Evolutionary conservation across 1,140 invertebrate genomes (phyloP), one percentile per base, ranked within the genome.

Genomic region (Andricus grossulariae): DNA sequence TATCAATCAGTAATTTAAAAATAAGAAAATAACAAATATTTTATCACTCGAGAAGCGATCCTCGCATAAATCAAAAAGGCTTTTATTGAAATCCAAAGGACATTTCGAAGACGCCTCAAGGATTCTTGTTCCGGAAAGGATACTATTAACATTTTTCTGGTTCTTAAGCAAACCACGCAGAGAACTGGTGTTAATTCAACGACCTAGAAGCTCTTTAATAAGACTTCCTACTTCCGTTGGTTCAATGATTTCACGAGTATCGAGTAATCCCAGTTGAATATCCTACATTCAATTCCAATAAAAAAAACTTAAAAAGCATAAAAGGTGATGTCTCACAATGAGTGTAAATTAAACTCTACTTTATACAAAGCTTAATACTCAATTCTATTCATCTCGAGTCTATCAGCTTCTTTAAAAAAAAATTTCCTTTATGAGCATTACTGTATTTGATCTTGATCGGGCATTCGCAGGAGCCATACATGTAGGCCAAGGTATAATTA

Each of bases 371-470:
- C 8, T 57, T 18, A 18, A 57, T 57, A 8, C 19, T 57, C 19
- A 25, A 57, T 10, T 57, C 18, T 57, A 57, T 57, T 57, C 55
- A 57, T 57, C 16, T 55, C 54, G 18, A 21, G 16, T 55, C 21
- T 19, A 57, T 13, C 21, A 57, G 55, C 18, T 57, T 54, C 55
- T 57, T 57, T 57, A 12, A 21, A 57, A 57, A 21, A 21, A 13
- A 6, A 39, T 32, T 60, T 57, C 16, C 25, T 60, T 5, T 21
- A 25, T 21, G 15, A 15, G 25, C 10, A 13, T 57, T 25, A 21
- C 57, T 60, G 57, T 60, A 60, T 60, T 60, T 60, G 57, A 60
- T 60, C 25, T 66, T 66, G 60, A 66, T 66, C 39, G 60, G 32
- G 32, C 39, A 66, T 39, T 66, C 60, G 60, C 60, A 21, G 39